Evolutionary conservation across 2,113 vertebrate species (phyloP), one percentile per base, ranked within the genome.

Genomic region (Oenanthe melanoleuca): DNA sequence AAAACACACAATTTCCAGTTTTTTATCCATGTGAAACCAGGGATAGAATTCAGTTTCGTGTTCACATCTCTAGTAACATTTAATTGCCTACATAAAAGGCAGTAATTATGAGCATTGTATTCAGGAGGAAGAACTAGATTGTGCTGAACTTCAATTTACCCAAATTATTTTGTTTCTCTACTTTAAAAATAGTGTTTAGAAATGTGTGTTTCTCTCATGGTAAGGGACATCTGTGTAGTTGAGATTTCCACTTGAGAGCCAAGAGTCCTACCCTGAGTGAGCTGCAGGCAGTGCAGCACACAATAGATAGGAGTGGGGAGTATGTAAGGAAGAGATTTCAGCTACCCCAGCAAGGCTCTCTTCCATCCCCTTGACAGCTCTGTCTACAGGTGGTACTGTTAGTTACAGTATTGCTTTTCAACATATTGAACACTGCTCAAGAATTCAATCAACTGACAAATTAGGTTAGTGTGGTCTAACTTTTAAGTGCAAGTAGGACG

Each of bases 401-500:
- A 25, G 12, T 71, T 28, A 34, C 15, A 25, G 28, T 23, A 2
- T 33, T 66, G 28, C 24, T 63, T 66, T 49, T 4, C 40, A 47
- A 21, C 1, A 0, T 28, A 5, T 3, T 56, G 28, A 75, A 17
- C 10, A 11, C 25, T 20, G 25, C 31, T 64, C 20, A 38, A 11
- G 38, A 69, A 45, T 45, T 63, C 24, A 29, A 3, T 44, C 16
- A 25, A 3, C 29, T 65, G 83, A 14, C 50, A 71, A 14, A 26
- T 74, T 14, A 26, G 3, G 6, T 83, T 49, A 11, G 8, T 37
- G 7, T 50, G 16, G 19, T 17, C 9, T 40, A 14, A 50, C 42
- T 89, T 57, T 2, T 8, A 28, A 33, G 7, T 47, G 21, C 77
- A 18, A 18, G 8, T 61, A 25, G 55, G n/a, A 33, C 21, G 6